Percentiles rank a stretch among this genome's conserved stretches.
Conservation (phyloP, 2,113 vertebrate species). For the Felis chaus region DNA sequence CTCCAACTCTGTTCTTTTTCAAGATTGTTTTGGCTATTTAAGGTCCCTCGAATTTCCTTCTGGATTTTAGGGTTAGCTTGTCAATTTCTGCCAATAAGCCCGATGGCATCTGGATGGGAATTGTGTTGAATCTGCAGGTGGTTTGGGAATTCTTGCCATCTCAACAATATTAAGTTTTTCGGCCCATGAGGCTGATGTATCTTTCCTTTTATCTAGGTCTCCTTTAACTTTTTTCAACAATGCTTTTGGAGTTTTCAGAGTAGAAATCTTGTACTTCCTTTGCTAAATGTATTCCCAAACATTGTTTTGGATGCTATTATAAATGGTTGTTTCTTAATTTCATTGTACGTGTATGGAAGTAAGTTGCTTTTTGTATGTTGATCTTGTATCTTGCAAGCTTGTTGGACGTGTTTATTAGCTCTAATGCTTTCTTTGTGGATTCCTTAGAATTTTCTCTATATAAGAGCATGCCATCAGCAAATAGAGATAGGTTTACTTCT, state of each 20-base stretch:
- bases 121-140: neutral
- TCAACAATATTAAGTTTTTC: neutral
- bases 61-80: neutral
- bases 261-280: neutral
- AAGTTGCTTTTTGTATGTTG: neutral
- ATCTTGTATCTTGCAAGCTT: neutral
- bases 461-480: neutral
- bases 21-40: neutral
- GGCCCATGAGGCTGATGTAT: no score
- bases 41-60: neutral
- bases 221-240: neutral
- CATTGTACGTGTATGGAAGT: neutral
- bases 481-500: neutral
- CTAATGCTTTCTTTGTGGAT: neutral
- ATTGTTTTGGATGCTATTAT: neutral
- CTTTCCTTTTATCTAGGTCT: neutral
- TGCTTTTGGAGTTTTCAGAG: neutral
- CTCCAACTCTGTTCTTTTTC: neutral
- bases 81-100: neutral
- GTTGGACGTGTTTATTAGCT: neutral
- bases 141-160: neutral
- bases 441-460: neutral
- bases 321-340: neutral
- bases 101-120: neutral
- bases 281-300: neutral